Percentiles rank a stretch among this genome's conserved stretches.
phyloP scores from a whole-genome alignment of 1,140 invertebrate species.

The Tetraneura akinire region DNA sequence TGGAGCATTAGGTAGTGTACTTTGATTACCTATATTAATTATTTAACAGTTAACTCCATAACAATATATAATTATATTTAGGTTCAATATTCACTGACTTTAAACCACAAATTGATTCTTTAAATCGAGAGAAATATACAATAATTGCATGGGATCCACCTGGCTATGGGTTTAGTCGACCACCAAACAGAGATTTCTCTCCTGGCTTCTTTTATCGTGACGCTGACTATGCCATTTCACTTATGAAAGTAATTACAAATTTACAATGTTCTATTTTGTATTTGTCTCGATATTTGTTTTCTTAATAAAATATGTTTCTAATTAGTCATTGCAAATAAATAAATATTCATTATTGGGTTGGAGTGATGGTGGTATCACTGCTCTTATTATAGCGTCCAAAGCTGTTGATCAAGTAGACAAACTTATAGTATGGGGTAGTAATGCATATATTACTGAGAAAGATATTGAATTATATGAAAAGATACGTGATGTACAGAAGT shows the following conservation, averaged over 20 bases:
- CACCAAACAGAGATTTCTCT: slow-evolving; percentile 72
- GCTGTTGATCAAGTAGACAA: slow-evolving; percentile 71
- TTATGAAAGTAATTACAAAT: slow-evolving; percentile 70
- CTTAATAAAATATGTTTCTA: slow-evolving; percentile 8
- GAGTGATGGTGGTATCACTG: slow-evolving; percentile 85
- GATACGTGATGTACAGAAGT: slow-evolving; percentile 70
- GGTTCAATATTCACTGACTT: slow-evolving; percentile 79
- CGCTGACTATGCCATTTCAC: slow-evolving; percentile 68
- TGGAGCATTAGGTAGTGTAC: slow-evolving; percentile 68
- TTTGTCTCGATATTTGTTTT: background rate
- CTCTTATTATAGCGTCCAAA: slow-evolving; percentile 72
- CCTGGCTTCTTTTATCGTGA: slow-evolving; percentile 74
- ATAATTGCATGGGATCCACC: slow-evolving; percentile 85
- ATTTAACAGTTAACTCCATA: background rate
- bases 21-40: background rate
- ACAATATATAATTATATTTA: slow-evolving; percentile 53
- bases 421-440: slow-evolving; percentile 76
- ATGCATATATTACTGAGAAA: slow-evolving; percentile 71
- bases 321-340: slow-evolving; percentile 64
- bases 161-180: slow-evolving; percentile 82
- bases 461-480: slow-evolving; percentile 69
- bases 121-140: slow-evolving; percentile 71
- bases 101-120: slow-evolving; percentile 72
- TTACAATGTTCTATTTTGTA: slow-evolving; percentile 3
- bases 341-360: slow-evolving; percentile 82